Evolutionary conservation across 1,140 invertebrate species (phyloP).

Genomic region (Harlomillsia oculata): DNA sequence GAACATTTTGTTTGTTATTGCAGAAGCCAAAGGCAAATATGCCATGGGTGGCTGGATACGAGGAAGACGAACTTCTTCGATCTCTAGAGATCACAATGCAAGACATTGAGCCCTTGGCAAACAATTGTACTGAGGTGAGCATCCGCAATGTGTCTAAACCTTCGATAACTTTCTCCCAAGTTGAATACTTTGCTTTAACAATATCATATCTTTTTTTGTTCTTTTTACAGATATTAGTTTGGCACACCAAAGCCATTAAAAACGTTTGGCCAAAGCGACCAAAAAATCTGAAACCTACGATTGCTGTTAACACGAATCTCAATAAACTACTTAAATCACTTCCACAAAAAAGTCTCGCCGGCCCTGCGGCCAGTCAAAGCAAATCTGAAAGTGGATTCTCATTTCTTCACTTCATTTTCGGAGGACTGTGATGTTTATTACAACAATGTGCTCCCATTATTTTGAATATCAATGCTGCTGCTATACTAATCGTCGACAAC

Average conservation of each 20-base stretch:
- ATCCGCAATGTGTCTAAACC: neutral
- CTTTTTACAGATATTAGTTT: slow-evolving; percentile 30
- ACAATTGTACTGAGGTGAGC: slow-evolving; percentile 43
- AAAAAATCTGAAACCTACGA: slow-evolving; percentile 23
- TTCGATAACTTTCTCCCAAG: neutral
- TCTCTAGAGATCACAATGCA: slow-evolving; percentile 41
- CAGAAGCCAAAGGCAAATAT: slow-evolving; percentile 42
- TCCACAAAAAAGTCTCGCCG: slow-evolving; percentile 26
- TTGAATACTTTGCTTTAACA: neutral
- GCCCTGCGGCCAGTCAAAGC: slow-evolving; percentile 2
- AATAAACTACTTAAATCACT: slow-evolving; percentile 20
- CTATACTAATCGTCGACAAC: no score
- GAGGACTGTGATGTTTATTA: slow-evolving; percentile 11
- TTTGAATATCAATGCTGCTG: no score
- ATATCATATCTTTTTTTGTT: neutral
- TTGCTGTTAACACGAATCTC: slow-evolving; percentile 28
- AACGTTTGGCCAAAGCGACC: slow-evolving; percentile 30
- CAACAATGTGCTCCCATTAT: no score
- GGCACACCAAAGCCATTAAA: slow-evolving; percentile 32
- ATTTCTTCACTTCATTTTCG: slow-evolving; percentile 25
- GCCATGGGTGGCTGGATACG: slow-evolving; percentile 45
- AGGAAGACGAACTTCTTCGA: slow-evolving; percentile 48
- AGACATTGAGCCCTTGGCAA: slow-evolving; percentile 48
- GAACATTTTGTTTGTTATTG: slow-evolving; percentile 5
- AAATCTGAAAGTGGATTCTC: slow-evolving; percentile 18